These are phyloP conservation scores for Equus quagga DNA, from an alignment of 2,113 vertebrate genomes.

Conservation along the genomic window DNA sequence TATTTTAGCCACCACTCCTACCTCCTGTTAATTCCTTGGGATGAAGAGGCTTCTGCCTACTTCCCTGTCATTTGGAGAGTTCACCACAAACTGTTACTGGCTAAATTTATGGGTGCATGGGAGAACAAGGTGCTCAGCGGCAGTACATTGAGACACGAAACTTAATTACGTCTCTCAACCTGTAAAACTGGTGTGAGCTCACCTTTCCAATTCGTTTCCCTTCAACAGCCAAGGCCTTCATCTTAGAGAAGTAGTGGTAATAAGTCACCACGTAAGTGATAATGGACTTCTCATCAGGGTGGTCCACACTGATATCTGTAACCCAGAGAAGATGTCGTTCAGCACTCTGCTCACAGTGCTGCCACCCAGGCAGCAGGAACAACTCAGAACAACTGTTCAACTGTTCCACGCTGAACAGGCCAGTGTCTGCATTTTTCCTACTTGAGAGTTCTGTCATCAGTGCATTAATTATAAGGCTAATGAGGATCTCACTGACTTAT, in stretches of 20 bases:
- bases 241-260: conserved; percentile 99
- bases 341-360: neutral
- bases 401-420: neutral
- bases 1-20: neutral
- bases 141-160: neutral
- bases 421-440: neutral
- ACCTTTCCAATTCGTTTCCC: conserved; percentile 99
- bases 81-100: neutral
- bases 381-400: neutral
- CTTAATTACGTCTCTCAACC: neutral
- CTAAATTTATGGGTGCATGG: neutral
- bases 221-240: conserved; percentile 98
- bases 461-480: neutral
- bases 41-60: neutral
- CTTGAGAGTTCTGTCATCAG: neutral
- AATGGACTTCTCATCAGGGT: conserved; percentile 98
- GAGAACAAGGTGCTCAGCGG: neutral
- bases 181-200: conserved; percentile 58
- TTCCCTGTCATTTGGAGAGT: neutral
- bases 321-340: conserved; percentile 75
- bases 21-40: neutral
- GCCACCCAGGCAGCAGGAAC: neutral
- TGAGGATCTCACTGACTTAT: neutral
- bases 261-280: conserved; percentile 99
- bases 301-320: conserved; percentile 98